Evolutionary conservation across 1,140 invertebrate genomes (phyloP).

Genomic region (Archivesica marissinica): DNA sequence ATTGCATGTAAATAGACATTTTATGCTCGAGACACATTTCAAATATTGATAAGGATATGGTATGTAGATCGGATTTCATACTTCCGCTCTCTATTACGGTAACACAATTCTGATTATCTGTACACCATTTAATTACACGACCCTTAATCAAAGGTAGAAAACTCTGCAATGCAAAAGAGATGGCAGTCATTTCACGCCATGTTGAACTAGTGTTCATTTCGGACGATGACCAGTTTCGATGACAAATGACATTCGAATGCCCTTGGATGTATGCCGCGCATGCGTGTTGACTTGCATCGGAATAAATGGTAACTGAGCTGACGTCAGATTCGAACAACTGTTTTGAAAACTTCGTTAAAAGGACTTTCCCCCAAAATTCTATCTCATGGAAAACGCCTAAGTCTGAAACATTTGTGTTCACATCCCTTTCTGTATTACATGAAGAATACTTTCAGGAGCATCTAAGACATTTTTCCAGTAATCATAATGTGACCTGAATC

Average conservation of each 20-base stretch:
- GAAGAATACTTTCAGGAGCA: background rate
- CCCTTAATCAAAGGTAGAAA: background rate
- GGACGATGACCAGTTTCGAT: slow-evolving; percentile 3
- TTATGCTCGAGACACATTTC: background rate
- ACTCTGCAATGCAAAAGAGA: slow-evolving; percentile 9
- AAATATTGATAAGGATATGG: background rate
- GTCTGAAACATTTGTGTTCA: background rate
- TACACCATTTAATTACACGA: background rate
- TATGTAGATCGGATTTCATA: slow-evolving; percentile 7
- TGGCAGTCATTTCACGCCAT: background rate
- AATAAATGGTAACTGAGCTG: background rate
- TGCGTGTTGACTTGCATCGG: slow-evolving; percentile 2
- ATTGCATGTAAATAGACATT: slow-evolving; percentile 1
- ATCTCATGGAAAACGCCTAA: background rate
- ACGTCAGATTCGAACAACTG: background rate
- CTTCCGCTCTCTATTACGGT: background rate
- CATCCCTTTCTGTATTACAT: slow-evolving; percentile 33
- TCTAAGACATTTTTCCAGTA: slow-evolving; percentile 9
- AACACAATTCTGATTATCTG: slow-evolving; percentile 29
- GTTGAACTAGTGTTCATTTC: slow-evolving; percentile 9
- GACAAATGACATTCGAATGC: background rate
- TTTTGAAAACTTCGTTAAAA: slow-evolving; percentile 5
- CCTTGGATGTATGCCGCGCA: slow-evolving; percentile 15
- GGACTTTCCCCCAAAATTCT: slow-evolving; percentile 5
- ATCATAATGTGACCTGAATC: background rate